Evolutionary conservation across 2,113 vertebrate genomes (phyloP).

Genomic region (Tauraco erythrolophus): DNA sequence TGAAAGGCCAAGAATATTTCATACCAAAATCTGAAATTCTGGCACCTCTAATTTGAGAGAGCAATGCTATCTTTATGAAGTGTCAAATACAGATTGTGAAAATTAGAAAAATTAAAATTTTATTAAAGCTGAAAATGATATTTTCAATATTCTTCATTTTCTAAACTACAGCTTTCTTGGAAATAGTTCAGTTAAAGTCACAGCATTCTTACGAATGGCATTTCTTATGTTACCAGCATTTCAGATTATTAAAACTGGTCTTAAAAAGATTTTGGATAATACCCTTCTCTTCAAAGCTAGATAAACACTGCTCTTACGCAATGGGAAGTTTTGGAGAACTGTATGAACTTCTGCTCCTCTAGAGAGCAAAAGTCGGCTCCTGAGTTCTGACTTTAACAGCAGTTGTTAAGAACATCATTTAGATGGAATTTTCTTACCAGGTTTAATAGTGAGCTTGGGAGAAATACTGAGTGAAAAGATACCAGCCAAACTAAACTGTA

Average conservation of each 20-base stretch:
- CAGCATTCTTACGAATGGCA: neutral
- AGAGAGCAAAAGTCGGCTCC: neutral
- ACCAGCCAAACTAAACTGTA: neutral
- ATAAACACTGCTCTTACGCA: neutral
- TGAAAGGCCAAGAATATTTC: neutral
- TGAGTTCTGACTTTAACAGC: neutral
- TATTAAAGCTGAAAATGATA: neutral
- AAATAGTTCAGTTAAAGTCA: neutral
- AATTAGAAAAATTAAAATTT: neutral
- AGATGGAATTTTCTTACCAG: neutral
- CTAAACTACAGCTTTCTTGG: neutral
- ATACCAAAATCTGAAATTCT: neutral
- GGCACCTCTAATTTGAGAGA: neutral
- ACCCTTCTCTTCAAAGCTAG: neutral
- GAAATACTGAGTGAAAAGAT: neutral
- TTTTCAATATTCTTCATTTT: neutral
- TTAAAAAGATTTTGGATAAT: neutral
- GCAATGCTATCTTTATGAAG: neutral
- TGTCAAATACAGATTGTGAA: neutral
- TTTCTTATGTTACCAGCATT: neutral
- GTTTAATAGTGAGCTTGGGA: neutral
- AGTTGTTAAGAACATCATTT: neutral
- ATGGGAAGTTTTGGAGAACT: neutral
- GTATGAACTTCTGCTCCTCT: neutral
- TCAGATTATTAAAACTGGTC: neutral